Conservation (phyloP, 35 echinoderm and acorn worm species). For the Stichopus chloronotus region DNA sequence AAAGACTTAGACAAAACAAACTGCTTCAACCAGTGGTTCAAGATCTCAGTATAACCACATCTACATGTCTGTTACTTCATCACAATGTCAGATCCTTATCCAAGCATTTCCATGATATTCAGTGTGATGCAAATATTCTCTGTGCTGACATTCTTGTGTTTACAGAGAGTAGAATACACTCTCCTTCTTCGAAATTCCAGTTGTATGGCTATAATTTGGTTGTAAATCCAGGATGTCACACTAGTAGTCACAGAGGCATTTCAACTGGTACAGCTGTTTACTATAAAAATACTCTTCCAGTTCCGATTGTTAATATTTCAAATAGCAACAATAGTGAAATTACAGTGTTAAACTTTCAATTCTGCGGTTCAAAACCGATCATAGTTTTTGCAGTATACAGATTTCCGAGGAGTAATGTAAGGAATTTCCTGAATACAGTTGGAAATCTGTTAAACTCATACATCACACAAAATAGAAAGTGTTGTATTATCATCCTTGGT, state of each 20-base stretch:
- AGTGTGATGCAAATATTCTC: background rate
- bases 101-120: background rate
- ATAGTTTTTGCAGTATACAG: too few species aligned
- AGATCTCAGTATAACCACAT: background rate
- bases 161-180: conserved; percentile 60
- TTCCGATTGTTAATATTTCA: background rate
- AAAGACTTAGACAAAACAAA: background rate
- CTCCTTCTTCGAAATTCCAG: conserved; percentile 51
- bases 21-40: background rate
- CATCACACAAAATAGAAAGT: too few species aligned
- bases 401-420: too few species aligned
- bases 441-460: too few species aligned
- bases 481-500: too few species aligned
- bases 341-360: too few species aligned
- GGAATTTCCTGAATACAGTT: too few species aligned
- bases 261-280: background rate
- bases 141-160: conserved; percentile 22
- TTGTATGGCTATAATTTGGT: conserved; percentile 66
- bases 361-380: too few species aligned
- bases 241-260: conserved; percentile 56
- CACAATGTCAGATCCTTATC: background rate
- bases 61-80: background rate
- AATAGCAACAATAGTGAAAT: too few species aligned
- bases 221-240: conserved; percentile 64
- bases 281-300: background rate